Conservation (phyloP, 1,140 invertebrate species). For the Drosophila willistoni region DNA sequence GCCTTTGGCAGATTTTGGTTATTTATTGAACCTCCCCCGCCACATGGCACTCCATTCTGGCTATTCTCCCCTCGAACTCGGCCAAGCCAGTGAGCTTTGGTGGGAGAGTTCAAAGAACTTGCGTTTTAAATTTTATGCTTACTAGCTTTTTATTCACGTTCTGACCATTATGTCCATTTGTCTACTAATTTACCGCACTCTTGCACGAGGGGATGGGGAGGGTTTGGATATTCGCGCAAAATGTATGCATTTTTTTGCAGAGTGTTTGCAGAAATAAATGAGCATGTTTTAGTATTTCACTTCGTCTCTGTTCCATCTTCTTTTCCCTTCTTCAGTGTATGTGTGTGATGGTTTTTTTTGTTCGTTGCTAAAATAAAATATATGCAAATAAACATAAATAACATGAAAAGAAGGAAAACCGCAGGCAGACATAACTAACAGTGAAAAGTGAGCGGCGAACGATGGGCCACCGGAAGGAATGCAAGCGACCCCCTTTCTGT, state of each 20-base stretch:
- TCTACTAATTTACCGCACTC: constrained; percentile 53
- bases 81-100: neutral
- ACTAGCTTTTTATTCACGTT: constrained; percentile 29
- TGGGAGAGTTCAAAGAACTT: constrained; percentile 40
- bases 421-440: constrained; percentile 77
- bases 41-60: neutral
- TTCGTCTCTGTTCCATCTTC: constrained; percentile 23
- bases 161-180: constrained; percentile 45
- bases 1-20: constrained; percentile 23
- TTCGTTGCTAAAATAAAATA: constrained; percentile 46
- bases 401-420: constrained; percentile 65
- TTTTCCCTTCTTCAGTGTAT: neutral
- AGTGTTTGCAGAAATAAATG: constrained; percentile 52
- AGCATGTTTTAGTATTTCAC: constrained; percentile 51
- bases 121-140: constrained; percentile 27
- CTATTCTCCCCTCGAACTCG: neutral
- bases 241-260: constrained; percentile 57
- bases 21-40: constrained; percentile 23
- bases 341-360: neutral
- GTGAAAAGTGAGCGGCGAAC: constrained; percentile 66
- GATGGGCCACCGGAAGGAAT: constrained; percentile 28
- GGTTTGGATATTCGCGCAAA: constrained; percentile 28
- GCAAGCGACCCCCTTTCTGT: constrained; percentile 34
- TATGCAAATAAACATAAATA: constrained; percentile 73
- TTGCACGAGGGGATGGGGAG: neutral